Conservation (phyloP, 2,888 invertebrate species). For the Diarsia mendica region DNA sequence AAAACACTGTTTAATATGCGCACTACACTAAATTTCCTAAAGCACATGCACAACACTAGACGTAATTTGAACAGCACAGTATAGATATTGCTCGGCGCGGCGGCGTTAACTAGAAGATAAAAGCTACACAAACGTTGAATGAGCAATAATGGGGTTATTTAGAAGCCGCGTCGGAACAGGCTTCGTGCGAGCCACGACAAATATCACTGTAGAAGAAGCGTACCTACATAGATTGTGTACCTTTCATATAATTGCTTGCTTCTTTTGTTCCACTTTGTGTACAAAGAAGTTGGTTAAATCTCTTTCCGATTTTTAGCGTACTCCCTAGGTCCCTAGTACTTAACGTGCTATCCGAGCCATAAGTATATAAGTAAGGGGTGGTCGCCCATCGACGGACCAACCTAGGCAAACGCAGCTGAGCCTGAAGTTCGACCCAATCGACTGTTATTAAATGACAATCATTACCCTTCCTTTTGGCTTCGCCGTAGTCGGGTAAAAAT, state of each 20-base stretch:
- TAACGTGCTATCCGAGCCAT: too few species aligned
- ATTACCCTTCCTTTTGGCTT: too few species aligned
- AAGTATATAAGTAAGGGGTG: too few species aligned
- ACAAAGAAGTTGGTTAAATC: constrained; percentile 6
- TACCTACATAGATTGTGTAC: constrained; percentile 25
- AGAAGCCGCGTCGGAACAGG: constrained; percentile 37
- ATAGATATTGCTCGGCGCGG: constrained; percentile 58
- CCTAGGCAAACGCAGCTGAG: too few species aligned
- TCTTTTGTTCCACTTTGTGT: constrained; percentile 25
- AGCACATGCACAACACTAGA: constrained; percentile 34
- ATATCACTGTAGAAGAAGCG: constrained; percentile 29
- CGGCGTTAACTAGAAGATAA: constrained; percentile 71
- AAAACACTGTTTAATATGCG: constrained; percentile 6
- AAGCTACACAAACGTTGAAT: constrained; percentile 66
- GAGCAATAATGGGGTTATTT: constrained; percentile 69
- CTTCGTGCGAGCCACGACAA: constrained; percentile 16
- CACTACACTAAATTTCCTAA: constrained; percentile 2
- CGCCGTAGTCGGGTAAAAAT: too few species aligned
- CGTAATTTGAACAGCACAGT: constrained; percentile 25
- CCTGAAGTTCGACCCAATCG: too few species aligned
- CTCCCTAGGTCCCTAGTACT: too few species aligned
- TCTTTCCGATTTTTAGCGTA: not conserved
- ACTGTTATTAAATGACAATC: too few species aligned
- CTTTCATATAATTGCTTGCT: constrained; percentile 11
- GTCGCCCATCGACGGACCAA: too few species aligned